Evolutionary conservation across 2,888 invertebrate species (phyloP).

Genomic region (Xiphydria camelus): DNA sequence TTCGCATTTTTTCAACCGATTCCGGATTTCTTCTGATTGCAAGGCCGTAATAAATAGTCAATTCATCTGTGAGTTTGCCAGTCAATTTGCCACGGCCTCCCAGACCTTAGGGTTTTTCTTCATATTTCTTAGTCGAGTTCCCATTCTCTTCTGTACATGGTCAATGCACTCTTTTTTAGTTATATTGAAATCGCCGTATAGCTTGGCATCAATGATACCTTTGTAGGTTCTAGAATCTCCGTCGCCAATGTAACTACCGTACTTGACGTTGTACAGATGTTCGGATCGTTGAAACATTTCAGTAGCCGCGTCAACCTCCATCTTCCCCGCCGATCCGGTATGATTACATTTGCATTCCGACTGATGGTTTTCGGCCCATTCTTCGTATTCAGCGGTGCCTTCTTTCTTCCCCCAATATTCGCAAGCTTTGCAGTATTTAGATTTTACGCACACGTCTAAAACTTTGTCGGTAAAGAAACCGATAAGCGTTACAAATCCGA

Average conservation of each 20-base stretch:
- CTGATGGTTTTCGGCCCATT: conserved; percentile 20
- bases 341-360: conserved; percentile 20
- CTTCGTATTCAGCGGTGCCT: conserved; percentile 13
- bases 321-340: conserved; percentile 22
- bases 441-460: conserved; percentile 15
- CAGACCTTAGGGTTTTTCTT: too few species aligned
- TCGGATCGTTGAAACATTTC: conserved; percentile 23
- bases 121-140: too few species aligned
- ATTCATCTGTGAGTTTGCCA: too few species aligned
- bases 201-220: conserved; percentile 11
- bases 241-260: conserved; percentile 26
- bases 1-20: too few species aligned
- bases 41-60: too few species aligned
- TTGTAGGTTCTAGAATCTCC: conserved; percentile 27
- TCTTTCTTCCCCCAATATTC: conserved; percentile 9
- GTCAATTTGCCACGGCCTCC: too few species aligned
- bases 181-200: conserved; percentile 16
- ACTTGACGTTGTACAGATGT: conserved; percentile 16
- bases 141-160: conserved; percentile 12
- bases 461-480: conserved; percentile 19
- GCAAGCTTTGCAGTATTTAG: conserved; percentile 22
- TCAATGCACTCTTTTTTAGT: conserved; percentile 12
- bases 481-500: conserved; percentile 25
- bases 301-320: conserved; percentile 24
- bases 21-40: too few species aligned